These are phyloP conservation scores for Seira ritae DNA, from an alignment of 2,888 invertebrate genomes.

Conservation along the genomic window DNA sequence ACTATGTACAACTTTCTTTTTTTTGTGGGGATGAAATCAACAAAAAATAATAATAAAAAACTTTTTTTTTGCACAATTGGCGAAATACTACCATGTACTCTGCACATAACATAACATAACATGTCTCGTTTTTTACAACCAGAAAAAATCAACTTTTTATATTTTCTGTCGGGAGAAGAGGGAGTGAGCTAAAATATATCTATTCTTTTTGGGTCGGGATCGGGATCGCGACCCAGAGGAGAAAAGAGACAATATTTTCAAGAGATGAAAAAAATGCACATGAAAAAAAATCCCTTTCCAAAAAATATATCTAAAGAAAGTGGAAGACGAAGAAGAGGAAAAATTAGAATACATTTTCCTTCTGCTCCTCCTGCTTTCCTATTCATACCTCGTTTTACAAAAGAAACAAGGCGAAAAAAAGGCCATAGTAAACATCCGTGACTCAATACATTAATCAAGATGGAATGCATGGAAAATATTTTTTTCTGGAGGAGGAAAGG, in stretches of 20 bases:
- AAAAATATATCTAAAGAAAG: too few species aligned
- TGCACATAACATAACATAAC: not conserved
- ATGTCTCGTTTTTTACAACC: not conserved
- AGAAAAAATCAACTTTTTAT: too few species aligned
- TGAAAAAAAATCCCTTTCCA: not conserved
- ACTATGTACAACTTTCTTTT: not conserved
- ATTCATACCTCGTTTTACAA: not conserved
- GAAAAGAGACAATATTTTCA: too few species aligned
- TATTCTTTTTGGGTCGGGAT: too few species aligned
- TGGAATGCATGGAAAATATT: conserved; percentile 27
- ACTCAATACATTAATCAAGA: conserved; percentile 60
- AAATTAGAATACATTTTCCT: conserved; percentile 14
- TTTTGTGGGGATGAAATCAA: not conserved
- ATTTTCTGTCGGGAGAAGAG: too few species aligned
- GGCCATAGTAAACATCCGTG: conserved; percentile 59
- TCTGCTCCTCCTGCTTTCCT: conserved; percentile 17
- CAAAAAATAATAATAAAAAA: not conserved
- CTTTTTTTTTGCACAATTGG: not conserved
- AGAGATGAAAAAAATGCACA: too few species aligned
- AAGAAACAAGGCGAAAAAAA: conserved; percentile 1
- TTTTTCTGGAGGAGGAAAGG: not conserved
- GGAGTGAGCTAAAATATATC: too few species aligned
- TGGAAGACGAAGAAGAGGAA: not conserved
- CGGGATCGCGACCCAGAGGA: too few species aligned
- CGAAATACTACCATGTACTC: not conserved